Percentiles rank a stretch among this genome's conserved stretches.
Conservation (phyloP, 1,140 invertebrate species). For the Pararge aegeria region DNA sequence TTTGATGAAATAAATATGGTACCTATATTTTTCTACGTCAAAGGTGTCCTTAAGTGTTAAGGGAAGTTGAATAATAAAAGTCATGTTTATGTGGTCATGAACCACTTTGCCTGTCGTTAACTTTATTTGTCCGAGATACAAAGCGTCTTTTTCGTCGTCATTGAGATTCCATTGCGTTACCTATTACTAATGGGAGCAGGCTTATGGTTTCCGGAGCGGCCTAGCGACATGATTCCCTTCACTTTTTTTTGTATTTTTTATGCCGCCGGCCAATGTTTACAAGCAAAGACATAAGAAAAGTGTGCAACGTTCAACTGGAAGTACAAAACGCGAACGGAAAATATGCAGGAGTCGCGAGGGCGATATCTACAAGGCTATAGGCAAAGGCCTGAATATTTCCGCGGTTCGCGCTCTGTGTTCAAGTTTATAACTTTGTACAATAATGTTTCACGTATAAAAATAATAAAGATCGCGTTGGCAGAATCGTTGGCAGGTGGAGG, state of each 20-base stretch:
- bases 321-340: constrained; percentile 68
- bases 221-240: constrained; percentile 52
- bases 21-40: no score
- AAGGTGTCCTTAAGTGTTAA: background rate
- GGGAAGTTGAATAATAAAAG: constrained; percentile 35
- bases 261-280: constrained; percentile 55
- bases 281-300: constrained; percentile 66
- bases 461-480: constrained; percentile 69
- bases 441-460: constrained; percentile 59
- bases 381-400: constrained; percentile 56
- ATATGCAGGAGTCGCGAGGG: constrained; percentile 40
- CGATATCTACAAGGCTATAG: constrained; percentile 6
- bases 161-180: constrained; percentile 49
- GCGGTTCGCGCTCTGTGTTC: constrained; percentile 56
- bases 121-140: constrained; percentile 69
- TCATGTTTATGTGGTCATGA: constrained; percentile 45
- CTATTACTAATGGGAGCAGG: constrained; percentile 65
- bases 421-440: constrained; percentile 70
- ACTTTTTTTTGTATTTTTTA: constrained; percentile 69
- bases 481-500: constrained; percentile 46
- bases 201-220: constrained; percentile 59
- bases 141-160: constrained; percentile 59
- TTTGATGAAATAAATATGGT: no score
- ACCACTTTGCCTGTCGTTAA: constrained; percentile 66
- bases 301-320: constrained; percentile 70